Percentiles rank a stretch among this genome's conserved stretches.
Evolutionary conservation across 2,797 vertebrate genomes (phyloP).

Genomic region (Kryptopterus vitreolus): DNA sequence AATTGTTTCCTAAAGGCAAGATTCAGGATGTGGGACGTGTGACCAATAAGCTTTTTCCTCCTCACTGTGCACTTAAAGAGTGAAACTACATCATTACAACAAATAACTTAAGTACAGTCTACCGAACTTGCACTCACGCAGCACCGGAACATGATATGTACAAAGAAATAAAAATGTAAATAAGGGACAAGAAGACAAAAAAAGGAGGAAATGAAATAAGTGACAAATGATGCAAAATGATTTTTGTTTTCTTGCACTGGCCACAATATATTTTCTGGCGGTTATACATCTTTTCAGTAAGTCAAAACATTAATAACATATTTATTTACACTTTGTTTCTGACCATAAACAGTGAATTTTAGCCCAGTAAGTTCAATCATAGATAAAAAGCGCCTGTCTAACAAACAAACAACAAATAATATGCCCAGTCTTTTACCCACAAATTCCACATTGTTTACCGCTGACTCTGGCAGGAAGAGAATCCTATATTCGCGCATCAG

Average conservation of each 20-base stretch:
- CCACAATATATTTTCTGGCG: background rate
- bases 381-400: constrained; percentile 14
- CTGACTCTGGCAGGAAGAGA: constrained; percentile 26
- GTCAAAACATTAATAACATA: background rate
- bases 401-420: background rate
- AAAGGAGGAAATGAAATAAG: background rate
- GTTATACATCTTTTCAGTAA: background rate
- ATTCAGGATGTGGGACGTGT: background rate
- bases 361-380: constrained; percentile 1
- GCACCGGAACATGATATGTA: too few species aligned
- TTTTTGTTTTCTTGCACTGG: background rate
- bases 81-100: constrained; percentile 15
- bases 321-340: constrained; percentile 4
- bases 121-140: too few species aligned
- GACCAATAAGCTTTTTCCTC: constrained; percentile 21
- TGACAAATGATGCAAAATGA: background rate
- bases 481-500: constrained; percentile 21
- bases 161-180: background rate
- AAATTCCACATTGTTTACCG: constrained; percentile 41
- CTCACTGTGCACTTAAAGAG: constrained; percentile 8
- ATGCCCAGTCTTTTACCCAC: background rate
- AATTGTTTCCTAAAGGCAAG: constrained; percentile 19
- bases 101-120: constrained; percentile 10
- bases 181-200: background rate
- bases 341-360: background rate